Evolutionary conservation across 1,140 invertebrate genomes (phyloP).

Genomic region (Aphaenogaster rudis): DNA sequence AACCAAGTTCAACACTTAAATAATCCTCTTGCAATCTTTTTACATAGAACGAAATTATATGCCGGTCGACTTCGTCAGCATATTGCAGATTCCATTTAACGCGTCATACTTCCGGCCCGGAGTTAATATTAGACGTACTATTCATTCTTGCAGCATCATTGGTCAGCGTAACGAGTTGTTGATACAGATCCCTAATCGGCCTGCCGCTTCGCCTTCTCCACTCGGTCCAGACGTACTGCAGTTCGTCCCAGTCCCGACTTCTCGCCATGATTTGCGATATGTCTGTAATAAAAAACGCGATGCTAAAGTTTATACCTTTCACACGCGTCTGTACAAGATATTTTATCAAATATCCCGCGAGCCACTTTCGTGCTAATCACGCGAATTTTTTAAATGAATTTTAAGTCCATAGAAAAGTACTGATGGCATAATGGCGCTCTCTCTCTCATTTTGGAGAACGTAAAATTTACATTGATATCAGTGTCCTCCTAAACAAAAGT

Average conservation of each 20-base stretch:
- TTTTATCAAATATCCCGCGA: background rate
- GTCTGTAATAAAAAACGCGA: constrained; percentile 79
- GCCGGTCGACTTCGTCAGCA: background rate
- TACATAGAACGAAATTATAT: background rate
- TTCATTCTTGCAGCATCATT: constrained; percentile 95
- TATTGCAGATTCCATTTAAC: background rate
- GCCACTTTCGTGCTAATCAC: background rate
- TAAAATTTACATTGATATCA: background rate
- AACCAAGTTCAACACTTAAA: background rate
- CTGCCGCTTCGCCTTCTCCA: constrained; percentile 94
- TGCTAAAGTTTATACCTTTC: background rate
- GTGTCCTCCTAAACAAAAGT: background rate
- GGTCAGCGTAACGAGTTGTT: constrained; percentile 93
- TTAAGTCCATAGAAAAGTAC: background rate
- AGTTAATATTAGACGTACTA: constrained; percentile 89
- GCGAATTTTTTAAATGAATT: background rate
- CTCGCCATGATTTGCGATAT: constrained; percentile 88
- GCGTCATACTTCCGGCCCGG: background rate
- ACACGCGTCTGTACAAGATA: background rate
- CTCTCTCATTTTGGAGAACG: background rate
- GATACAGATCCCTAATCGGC: constrained; percentile 93
- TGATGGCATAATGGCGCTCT: background rate
- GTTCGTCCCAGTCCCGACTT: constrained; percentile 94
- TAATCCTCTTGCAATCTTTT: background rate
- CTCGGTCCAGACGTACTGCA: constrained; percentile 95